Evolutionary conservation across 2,113 vertebrate genomes (phyloP), one percentile per base, ranked within the genome.

Genomic region (Nycticorax nycticorax): DNA sequence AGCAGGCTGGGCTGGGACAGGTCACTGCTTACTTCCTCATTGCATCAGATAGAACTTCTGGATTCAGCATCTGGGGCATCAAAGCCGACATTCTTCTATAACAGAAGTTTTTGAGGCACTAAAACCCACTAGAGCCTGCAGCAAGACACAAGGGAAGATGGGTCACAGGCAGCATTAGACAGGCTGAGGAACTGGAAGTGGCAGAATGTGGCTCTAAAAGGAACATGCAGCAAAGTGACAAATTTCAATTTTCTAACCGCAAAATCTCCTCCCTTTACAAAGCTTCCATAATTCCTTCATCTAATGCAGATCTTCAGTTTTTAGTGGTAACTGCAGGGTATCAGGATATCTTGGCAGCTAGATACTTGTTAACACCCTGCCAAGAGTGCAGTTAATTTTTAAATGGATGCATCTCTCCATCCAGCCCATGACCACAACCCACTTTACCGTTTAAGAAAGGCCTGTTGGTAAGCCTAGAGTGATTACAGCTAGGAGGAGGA

Each of bases 11-110:
- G 67, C 82, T 41, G 83, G 68, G n/a, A 26, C 75, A 45, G 91
- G 93, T 87, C 96, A 95, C 60, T n/a, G 69, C 88, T 95, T 90
- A 47, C 89, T 72, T 39, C 17, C 50, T 76, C 75, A 26, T 90
- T 95, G 95, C 96, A 93, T 96, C 96, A 96, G 85, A 47, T 24
- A 7, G 52, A 62, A 77, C 41, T 52, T 56, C 64, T 27, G 68
- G 35, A 57, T 17, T 10, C n/a, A 53, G 85, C 23, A 22, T 12
- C 27, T 20, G 33, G 6, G 41, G 9, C 39, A 48, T 14, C 50
- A 16, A 8, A 63, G 43, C 88, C 63, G 72, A 11, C 37, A 35
- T 23, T 30, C 28, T 14, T 17, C 64, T 32, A 3, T 52, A 23
- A 1, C 18, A 26, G 59, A 16, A 6, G 48, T 14, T 24, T 20